These are phyloP conservation scores for Camelus bactrianus DNA, from an alignment of 2,113 vertebrate species.

Conservation along the genomic window DNA sequence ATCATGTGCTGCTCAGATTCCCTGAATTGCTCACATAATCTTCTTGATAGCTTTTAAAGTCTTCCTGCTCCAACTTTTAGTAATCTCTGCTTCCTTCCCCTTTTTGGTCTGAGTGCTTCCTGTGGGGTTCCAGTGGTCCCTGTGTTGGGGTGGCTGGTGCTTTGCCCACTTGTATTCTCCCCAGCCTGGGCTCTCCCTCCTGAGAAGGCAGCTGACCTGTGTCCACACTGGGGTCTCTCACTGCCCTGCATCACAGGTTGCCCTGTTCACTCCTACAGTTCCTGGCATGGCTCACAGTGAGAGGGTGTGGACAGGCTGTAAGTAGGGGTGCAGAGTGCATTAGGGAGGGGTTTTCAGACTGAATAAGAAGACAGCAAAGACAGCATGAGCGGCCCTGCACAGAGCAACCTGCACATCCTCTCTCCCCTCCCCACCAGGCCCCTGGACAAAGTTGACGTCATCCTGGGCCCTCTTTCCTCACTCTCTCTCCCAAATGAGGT, in stretches of 20 bases:
- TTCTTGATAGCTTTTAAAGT: not conserved
- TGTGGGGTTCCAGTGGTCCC: not conserved
- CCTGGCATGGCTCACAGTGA: not conserved
- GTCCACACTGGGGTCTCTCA: not conserved
- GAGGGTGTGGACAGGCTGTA: too few relatives aligned
- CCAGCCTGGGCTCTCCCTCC: not conserved
- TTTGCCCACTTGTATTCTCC: not conserved
- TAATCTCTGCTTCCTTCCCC: not conserved
- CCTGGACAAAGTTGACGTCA: not conserved
- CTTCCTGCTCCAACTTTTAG: too few relatives aligned
- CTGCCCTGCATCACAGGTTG: not conserved
- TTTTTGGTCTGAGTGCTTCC: not conserved
- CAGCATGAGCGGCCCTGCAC: not conserved
- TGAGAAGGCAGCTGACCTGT: not conserved
- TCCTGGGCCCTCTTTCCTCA: not conserved
- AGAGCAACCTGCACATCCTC: not conserved
- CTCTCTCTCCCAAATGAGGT: not conserved
- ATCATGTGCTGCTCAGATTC: not conserved
- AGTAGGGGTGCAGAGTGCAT: fast-evolving
- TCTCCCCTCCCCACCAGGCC: not conserved
- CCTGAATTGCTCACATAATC: not conserved
- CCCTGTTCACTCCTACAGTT: not conserved
- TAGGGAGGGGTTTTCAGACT: fast-evolving
- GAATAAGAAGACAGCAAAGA: not conserved
- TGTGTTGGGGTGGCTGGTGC: not conserved